These are phyloP conservation scores for Cotesia chilonis DNA, from an alignment of 1,140 invertebrate species.

Conservation along the genomic window DNA sequence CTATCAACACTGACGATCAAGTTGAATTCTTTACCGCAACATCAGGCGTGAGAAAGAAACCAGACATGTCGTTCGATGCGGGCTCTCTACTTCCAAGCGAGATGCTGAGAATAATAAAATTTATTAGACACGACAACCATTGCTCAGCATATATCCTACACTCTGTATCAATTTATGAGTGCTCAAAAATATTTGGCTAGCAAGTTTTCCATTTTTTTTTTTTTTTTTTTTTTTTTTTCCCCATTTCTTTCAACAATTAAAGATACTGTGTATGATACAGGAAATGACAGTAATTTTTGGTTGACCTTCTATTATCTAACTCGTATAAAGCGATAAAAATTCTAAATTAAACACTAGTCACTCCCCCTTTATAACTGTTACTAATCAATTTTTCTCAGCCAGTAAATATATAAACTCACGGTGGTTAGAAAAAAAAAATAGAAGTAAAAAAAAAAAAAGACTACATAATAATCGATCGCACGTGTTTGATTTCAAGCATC, in stretches of 20 bases:
- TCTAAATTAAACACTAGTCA: too few relatives aligned
- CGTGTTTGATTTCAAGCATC: constrained; percentile 35
- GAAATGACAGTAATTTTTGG: too few relatives aligned
- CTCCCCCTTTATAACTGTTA: too few relatives aligned
- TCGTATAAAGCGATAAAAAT: too few relatives aligned
- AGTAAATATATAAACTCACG: too few relatives aligned
- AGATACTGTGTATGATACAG: too few relatives aligned
- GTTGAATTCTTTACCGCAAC: constrained; percentile 24
- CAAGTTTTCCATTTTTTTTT: too few relatives aligned
- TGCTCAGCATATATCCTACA: constrained; percentile 8
- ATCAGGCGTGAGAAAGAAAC: constrained; percentile 34
- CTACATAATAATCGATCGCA: constrained; percentile 14
- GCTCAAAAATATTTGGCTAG: too few relatives aligned
- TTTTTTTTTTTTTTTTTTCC: too few relatives aligned
- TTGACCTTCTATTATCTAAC: too few relatives aligned
- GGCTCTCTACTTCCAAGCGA: constrained; percentile 7
- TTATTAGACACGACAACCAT: constrained; percentile 31
- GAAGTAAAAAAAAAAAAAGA: background rate
- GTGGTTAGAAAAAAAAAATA: constrained; percentile 5
- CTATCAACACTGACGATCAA: constrained; percentile 29
- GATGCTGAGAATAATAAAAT: constrained; percentile 26
- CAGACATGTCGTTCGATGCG: constrained; percentile 19
- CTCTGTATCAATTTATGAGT: background rate
- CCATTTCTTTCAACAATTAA: too few relatives aligned
- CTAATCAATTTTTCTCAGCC: too few relatives aligned